A percentile compares a stretch with the other conserved stretches of the same genome.
phyloP scores from a whole-genome alignment of 1,140 invertebrate genomes.

The Drosophila baimaii region DNA sequence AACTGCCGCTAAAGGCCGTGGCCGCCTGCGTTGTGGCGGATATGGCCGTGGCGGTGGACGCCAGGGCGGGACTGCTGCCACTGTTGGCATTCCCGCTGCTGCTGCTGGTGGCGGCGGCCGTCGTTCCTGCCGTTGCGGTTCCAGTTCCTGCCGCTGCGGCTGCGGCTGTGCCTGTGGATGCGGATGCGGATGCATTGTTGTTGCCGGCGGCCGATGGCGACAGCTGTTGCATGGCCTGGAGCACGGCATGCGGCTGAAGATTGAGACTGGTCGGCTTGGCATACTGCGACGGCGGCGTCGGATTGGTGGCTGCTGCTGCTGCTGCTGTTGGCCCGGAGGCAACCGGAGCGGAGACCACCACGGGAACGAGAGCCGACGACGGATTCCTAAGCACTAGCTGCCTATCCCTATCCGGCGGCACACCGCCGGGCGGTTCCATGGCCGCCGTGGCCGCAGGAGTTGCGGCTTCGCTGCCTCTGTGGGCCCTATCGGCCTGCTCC shows the following conservation, averaged over 20 bases:
- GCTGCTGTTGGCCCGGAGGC: constrained; percentile 6
- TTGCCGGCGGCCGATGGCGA: constrained; percentile 27
- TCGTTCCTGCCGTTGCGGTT: constrained; percentile 1
- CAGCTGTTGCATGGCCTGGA: constrained; percentile 44
- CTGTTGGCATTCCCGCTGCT: constrained; percentile 38
- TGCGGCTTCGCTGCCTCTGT: constrained; percentile 21
- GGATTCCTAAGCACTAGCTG: constrained; percentile 57
- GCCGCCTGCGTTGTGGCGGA: constrained; percentile 74
- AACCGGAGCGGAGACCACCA: constrained; percentile 21
- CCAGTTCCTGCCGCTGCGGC: constrained; percentile 25
- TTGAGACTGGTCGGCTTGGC: constrained; percentile 56
- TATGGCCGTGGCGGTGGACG: constrained; percentile 66
- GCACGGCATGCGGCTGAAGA: constrained; percentile 26
- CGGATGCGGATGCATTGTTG: constrained; percentile 30
- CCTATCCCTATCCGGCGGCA: constrained; percentile 68
- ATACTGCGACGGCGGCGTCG: neutral
- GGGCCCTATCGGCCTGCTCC: constrained; percentile 12
- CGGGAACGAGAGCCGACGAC: constrained; percentile 35
- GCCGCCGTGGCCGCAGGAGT: constrained; percentile 28
- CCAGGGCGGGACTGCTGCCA: constrained; percentile 58
- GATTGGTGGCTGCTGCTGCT: neutral
- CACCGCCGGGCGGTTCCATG: constrained; percentile 77
- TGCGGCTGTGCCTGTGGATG: neutral
- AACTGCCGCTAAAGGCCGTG: constrained; percentile 73
- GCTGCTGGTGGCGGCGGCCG: constrained; percentile 29